Percentiles rank a stretch among this genome's conserved stretches.
These are phyloP conservation scores for Alaudala cheleensis DNA, from an alignment of 2,113 vertebrate genomes.

Conservation along the genomic window DNA sequence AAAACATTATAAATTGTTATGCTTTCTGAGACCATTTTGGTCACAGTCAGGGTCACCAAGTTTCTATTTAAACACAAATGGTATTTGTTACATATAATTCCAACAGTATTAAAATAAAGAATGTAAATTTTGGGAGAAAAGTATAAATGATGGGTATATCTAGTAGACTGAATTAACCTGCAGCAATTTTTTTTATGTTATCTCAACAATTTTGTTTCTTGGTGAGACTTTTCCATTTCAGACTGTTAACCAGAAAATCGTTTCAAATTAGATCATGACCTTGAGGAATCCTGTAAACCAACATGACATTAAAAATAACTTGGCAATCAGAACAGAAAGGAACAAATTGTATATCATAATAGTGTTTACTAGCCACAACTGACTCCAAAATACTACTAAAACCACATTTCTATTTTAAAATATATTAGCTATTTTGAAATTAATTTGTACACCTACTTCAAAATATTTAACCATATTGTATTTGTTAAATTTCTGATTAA, in stretches of 20 bases:
- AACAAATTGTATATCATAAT: neutral
- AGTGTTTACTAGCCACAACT: neutral
- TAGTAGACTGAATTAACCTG: neutral
- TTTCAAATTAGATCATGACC: neutral
- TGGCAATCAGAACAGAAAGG: neutral
- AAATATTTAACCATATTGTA: neutral
- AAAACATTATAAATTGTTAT: neutral
- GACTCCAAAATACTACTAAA: neutral
- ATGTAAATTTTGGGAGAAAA: neutral
- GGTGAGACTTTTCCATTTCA: neutral
- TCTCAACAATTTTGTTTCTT: neutral
- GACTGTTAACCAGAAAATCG: neutral
- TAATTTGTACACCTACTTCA: neutral
- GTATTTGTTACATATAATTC: neutral
- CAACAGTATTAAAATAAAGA: neutral
- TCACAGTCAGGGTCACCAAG: neutral
- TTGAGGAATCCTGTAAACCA: neutral
- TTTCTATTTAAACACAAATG: neutral
- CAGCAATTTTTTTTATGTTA: neutral
- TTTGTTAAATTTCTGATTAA: neutral
- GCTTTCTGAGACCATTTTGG: neutral
- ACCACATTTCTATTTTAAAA: neutral
- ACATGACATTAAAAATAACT: neutral
- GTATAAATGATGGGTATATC: neutral
- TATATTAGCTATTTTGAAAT: neutral